Conservation (phyloP, 2,113 vertebrate species). For the Butorides virescens region DNA sequence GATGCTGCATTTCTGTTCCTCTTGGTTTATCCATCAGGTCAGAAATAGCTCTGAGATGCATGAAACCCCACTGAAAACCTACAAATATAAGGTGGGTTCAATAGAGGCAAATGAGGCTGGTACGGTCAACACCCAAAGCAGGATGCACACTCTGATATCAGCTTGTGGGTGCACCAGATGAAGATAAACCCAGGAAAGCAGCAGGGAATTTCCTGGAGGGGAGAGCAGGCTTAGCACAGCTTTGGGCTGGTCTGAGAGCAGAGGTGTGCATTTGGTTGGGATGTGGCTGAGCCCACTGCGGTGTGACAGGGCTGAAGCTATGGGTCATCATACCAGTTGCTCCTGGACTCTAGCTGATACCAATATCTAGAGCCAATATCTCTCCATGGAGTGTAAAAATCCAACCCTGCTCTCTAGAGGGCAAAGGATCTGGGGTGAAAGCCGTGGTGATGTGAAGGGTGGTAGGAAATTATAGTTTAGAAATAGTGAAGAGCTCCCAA, state of each 20-base stretch:
- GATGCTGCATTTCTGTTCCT: background rate
- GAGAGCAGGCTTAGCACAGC: background rate
- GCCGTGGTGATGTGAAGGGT: background rate
- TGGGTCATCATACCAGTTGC: accelerated
- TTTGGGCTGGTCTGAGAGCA: background rate
- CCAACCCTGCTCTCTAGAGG: background rate
- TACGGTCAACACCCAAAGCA: background rate
- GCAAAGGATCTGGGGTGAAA: background rate
- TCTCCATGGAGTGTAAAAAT: background rate
- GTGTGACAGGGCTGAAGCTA: background rate
- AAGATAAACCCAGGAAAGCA: background rate
- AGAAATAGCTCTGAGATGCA: background rate
- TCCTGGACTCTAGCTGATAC: background rate
- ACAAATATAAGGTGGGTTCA: background rate
- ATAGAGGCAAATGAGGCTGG: background rate
- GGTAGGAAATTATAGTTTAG: background rate
- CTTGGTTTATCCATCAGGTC: background rate
- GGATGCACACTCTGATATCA: background rate
- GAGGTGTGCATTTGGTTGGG: background rate
- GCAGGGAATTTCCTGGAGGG: background rate
- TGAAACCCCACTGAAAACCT: background rate
- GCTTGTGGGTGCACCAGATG: background rate
- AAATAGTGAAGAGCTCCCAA: background rate
- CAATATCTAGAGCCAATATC: background rate
- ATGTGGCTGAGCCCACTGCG: background rate